These are phyloP conservation scores for Corythaeola cristata DNA, from an alignment of 2,113 vertebrate species.

Conservation along the genomic window DNA sequence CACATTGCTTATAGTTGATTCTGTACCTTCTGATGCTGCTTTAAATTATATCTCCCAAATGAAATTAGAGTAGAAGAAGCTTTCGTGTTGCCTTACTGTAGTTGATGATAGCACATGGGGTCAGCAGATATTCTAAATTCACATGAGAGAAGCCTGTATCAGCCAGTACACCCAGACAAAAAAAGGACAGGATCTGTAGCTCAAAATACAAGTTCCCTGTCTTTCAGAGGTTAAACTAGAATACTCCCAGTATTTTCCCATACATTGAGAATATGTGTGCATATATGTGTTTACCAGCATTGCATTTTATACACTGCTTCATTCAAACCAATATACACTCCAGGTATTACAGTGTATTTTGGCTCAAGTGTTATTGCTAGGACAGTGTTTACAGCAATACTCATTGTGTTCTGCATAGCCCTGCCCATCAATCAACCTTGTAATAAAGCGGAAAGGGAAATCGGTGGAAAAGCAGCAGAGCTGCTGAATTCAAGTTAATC, in stretches of 20 bases:
- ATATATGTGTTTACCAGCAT: background rate
- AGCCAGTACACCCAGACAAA: background rate
- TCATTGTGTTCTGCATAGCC: constrained; percentile 28
- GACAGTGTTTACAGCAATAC: constrained; percentile 46
- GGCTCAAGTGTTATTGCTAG: constrained; percentile 26
- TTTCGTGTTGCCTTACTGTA: background rate
- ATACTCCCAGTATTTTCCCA: background rate
- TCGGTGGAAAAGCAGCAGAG: constrained; percentile 12
- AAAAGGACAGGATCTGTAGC: background rate
- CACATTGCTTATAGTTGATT: background rate
- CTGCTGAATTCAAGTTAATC: constrained; percentile 23
- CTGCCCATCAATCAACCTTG: constrained; percentile 49
- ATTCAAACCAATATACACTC: background rate
- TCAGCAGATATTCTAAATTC: background rate
- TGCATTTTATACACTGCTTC: background rate
- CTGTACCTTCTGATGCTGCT: constrained; percentile 4
- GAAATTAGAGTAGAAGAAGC: background rate
- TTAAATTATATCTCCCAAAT: constrained; percentile 40
- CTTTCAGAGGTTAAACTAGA: background rate
- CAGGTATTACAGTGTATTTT: constrained; percentile 47
- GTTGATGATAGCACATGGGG: background rate
- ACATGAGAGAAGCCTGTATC: background rate
- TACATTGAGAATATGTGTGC: background rate
- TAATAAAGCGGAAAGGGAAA: constrained; percentile 45
- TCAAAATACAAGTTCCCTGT: background rate